These are phyloP conservation scores for Microtus richardsoni DNA, from an alignment of 2,113 vertebrate genomes.

Conservation along the genomic window DNA sequence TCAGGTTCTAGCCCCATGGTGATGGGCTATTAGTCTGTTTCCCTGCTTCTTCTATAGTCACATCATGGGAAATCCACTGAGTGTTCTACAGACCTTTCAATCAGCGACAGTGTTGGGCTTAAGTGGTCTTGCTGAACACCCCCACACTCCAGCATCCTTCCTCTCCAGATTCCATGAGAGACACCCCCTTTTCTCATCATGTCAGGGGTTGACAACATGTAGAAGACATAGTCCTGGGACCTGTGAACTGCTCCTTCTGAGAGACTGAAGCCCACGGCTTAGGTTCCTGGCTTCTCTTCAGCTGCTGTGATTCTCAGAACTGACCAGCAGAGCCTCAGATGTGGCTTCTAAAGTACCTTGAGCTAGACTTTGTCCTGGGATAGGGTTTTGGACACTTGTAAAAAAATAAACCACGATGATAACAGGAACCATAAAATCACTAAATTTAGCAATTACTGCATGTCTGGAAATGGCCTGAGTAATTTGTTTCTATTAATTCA, in stretches of 20 bases:
- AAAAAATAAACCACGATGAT: neutral
- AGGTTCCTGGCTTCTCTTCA: neutral
- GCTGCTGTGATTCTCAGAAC: neutral
- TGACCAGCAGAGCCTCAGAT: neutral
- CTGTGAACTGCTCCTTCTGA: neutral
- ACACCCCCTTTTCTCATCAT: too few species aligned
- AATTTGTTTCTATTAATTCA: conserved; percentile 22
- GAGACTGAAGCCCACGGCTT: neutral
- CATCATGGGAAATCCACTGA: neutral
- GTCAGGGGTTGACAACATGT: neutral
- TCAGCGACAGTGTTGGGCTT: neutral
- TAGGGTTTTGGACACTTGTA: neutral
- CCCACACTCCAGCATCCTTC: neutral
- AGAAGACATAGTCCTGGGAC: neutral
- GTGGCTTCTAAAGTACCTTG: neutral
- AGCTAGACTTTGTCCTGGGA: neutral
- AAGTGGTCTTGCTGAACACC: neutral
- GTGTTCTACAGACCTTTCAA: neutral
- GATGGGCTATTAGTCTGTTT: neutral
- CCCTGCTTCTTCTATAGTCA: neutral
- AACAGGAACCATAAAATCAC: conserved; percentile 22
- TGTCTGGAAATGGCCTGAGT: neutral
- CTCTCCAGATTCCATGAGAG: neutral
- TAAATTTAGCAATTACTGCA: neutral
- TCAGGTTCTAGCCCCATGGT: neutral